Base-by-base conservation (phyloP, 2,888 invertebrate species). In the Dioctria linearis region DNA sequence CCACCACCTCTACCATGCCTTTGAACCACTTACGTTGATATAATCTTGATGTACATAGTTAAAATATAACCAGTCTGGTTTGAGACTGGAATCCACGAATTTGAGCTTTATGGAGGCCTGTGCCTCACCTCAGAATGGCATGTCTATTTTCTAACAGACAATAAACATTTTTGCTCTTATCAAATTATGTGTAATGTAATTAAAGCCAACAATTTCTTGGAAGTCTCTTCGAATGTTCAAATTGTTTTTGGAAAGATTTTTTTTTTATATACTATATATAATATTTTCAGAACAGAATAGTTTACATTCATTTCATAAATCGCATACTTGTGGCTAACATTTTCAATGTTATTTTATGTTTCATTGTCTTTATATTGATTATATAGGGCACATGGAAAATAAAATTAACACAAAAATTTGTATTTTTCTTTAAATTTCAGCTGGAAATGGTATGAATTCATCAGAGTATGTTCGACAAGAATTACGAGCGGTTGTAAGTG, bases 381-480 rank as follows among this genome's bases (percentile, higher is more conserved):
- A 25, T 40, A 5, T 40, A 5, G n/a, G n/a, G 42, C 57, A 5
- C 6, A 13, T 42, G 42, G 40, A 42, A 3, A 40, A 57, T 73
- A 73, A 57, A 57, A 57, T 57, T n/a, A 11, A 11, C 25, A 25
- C 25, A 25, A 25, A 25, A 25, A 25, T 25, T 25, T 25, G 25
- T 25, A 37, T 49, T 63, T 76, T 76, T 63, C 25, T 11, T 63
- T 63, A 39, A 76, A 57, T 76, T 76, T 8, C 61, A 79, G 79
- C 79, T 71, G 79, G 79, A 75, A 91, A 89, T 86, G 91, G 90
- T 86, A 92, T 91, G 86, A 93, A 91, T 88, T 92, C 93, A 82
- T 95, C 96, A 75, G 97, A 97, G 90, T 97, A 94, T 90, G 97
- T 97, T 84, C 93, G 96, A 86, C 96, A 97, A 90, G 96, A 97